Conservation (phyloP, 2,113 vertebrate genomes). For the Semicossyphus pulcher region DNA sequence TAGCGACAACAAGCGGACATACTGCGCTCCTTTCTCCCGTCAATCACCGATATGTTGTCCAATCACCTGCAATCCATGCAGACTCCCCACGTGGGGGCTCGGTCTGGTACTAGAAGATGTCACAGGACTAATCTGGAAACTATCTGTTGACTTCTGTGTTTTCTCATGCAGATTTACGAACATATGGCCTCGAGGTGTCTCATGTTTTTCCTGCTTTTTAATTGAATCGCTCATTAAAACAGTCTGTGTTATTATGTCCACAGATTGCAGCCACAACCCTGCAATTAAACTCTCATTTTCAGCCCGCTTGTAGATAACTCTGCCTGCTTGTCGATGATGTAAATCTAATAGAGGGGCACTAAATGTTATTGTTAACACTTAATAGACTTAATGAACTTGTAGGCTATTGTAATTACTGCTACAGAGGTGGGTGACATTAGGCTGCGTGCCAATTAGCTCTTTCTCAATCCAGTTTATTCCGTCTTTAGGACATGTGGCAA, state of each 20-base stretch:
- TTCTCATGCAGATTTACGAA: constrained; percentile 43
- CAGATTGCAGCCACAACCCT: constrained; percentile 37
- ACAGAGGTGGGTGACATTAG: neutral
- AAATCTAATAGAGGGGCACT: constrained; percentile 7
- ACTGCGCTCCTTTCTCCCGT: constrained; percentile 26
- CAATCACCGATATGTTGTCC: constrained; percentile 59
- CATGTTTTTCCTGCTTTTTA: constrained; percentile 35
- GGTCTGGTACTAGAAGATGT: constrained; percentile 59
- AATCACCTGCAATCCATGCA: constrained; percentile 55
- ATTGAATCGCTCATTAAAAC: constrained; percentile 58
- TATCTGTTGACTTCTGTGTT: constrained; percentile 68
- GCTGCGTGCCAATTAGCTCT: neutral
- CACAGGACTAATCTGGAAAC: constrained; percentile 69
- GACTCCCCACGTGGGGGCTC: constrained; percentile 77
- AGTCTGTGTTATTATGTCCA: constrained; percentile 26
- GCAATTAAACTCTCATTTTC: constrained; percentile 49
- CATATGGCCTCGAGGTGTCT: constrained; percentile 43
- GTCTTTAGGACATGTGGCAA: neutral
- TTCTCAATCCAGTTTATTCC: neutral
- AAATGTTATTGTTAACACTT: constrained; percentile 10
- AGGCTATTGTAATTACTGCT: neutral
- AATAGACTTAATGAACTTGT: constrained; percentile 13
- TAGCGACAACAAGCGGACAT: constrained; percentile 9
- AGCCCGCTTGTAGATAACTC: neutral
- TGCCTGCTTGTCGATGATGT: constrained; percentile 9